Base-by-base conservation (phyloP, 2,113 vertebrate genomes). In the Leucosticte australis region DNA sequence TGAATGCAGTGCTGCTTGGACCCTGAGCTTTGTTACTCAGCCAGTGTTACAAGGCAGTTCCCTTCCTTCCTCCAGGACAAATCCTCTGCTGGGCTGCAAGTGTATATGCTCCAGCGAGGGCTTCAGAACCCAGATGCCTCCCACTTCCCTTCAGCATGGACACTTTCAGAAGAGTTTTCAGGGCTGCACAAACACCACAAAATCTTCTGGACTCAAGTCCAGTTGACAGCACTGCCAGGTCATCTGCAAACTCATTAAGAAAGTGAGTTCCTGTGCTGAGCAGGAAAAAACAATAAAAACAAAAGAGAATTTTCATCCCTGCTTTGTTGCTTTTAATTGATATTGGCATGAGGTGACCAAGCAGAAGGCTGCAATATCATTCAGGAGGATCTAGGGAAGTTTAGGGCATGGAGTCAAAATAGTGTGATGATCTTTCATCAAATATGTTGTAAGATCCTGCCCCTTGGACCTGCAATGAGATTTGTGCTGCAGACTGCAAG, bases 1-100 rank as follows among this genome's bases (percentile, higher is more conserved):
- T 0, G 0, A 82, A 64, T 17, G 9, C 19, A 30, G 9, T 0
- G 0, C 35, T 84, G 30, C 16, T 27, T 71, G 74, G 16, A 17
- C 8, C 26, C 59, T 42, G 26, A 73, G 37, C 77, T 84, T 26
- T 6, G 1, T 50, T 55, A 59, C 35, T 7, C 39, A 70, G 52
- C 19, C 13, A 1, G 3, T 24, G 5, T 22, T 10, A 11, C 15
- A 62, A 22, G 12, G 16, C n/a, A 49, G 11, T 9, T 93, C 44
- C 44, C 27, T 80, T 82, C 39, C 39, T 85, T 75, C 23, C 35
- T 80, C 26, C 46, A 8, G 12, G 5, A 9, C 11, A 83, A 89
- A 46, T 84, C 46, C 20, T 91, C 60, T 75, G 17, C 13, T 63
- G 26, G 12, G 18, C 64, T 81, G 46, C 50, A 67, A 59, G 19